Evolutionary conservation across 1,140 invertebrate species (phyloP), one percentile per base, ranked within the genome.

Genomic region (Hesperophylax magnus): DNA sequence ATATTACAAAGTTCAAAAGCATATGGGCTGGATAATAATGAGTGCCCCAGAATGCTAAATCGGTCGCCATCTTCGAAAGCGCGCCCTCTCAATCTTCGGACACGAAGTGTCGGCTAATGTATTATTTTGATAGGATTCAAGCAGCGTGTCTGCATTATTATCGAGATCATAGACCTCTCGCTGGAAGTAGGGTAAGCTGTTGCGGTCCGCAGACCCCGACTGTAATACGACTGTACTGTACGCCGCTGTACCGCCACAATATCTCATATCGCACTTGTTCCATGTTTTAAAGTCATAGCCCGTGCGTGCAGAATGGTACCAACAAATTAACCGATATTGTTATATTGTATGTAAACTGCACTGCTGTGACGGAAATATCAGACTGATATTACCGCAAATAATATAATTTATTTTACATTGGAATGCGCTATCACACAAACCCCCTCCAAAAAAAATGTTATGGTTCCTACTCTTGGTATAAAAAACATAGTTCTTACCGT

Each of bases 41-140:
- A 58, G 2, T 24, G 7, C 58, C 14, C 11, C 58, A 61, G 58
- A 61, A 61, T 20, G 58, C 15, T 61, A 58, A 61, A 61, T 61
- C 58, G 8, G 18, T 8, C 24, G 58, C 58, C 58, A 24, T 61
- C 58, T 61, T 61, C 18, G 18, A 24, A 61, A 24, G 58, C 7
- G 58, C 58, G 58, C 58, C 58, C 56, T 24, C 58, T 61, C 18
- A 61, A 61, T 61, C 20, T 61, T 18, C 17, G 11, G 20, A 24
- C 58, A 61, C 58, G 58, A 61, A 61, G 58, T 61, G 58, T 61
- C 58, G 58, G 58, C 18, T 61, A 61, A 61, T 61, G 58, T 22
- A 61, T 61, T 61, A 61, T 61, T 61, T 61, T 61, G 58, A 61
- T 61, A 61, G 58, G 58, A 61, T 69, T 47, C 65, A 69, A 18